Evolutionary conservation across 2,797 vertebrate species (phyloP).

Genomic region (Etheostoma nigrum): DNA sequence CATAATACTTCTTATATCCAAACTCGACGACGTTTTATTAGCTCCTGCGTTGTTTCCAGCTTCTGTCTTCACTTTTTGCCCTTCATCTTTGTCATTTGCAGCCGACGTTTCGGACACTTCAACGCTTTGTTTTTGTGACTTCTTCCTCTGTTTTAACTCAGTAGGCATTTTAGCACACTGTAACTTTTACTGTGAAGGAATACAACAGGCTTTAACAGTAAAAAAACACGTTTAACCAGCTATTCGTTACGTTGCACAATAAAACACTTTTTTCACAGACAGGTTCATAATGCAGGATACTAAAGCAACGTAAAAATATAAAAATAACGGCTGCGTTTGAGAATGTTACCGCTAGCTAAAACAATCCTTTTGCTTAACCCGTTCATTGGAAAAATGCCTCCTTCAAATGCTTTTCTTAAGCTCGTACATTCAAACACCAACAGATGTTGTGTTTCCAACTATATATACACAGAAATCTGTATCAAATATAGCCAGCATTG

Average conservation of each 20-base stretch:
- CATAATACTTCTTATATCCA: slow-evolving; percentile 69
- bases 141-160: slow-evolving; percentile 83
- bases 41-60: not conserved
- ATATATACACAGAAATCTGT: no score
- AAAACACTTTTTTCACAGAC: not conserved
- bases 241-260: slow-evolving; percentile 9
- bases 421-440: not conserved
- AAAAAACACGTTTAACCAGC: not conserved
- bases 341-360: not conserved
- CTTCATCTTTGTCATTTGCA: slow-evolving; percentile 48
- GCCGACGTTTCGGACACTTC: slow-evolving; percentile 37
- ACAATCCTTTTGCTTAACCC: not conserved
- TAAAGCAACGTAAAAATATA: accelerated
- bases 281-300: slow-evolving; percentile 30
- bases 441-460: accelerated
- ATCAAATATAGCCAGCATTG: accelerated
- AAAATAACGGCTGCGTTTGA: not conserved
- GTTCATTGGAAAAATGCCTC: slow-evolving; percentile 28
- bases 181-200: not conserved
- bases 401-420: slow-evolving; percentile 1
- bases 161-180: slow-evolving; percentile 75
- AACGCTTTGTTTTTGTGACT: slow-evolving; percentile 57
- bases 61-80: slow-evolving; percentile 28
- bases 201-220: not conserved
- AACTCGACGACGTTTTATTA: slow-evolving; percentile 19